phyloP scores from a whole-genome alignment of 2,888 invertebrate species.

The Ornithoptera priamus region DNA sequence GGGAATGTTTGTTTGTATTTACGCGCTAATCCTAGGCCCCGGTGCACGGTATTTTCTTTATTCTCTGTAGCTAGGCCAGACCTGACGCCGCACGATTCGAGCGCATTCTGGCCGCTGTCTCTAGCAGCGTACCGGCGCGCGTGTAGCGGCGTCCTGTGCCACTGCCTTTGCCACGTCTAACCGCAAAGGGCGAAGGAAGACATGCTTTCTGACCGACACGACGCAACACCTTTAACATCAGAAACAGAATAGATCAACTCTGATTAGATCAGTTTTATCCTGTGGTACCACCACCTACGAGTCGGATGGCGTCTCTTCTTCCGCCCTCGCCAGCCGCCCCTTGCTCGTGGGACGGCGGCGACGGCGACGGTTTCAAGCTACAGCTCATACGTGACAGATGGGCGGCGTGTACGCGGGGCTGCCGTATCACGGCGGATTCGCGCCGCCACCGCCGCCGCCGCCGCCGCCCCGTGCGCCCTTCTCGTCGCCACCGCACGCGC shows the following conservation, averaged over 20 bases:
- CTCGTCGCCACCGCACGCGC: slow-evolving; percentile 65
- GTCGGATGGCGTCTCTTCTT: slow-evolving; percentile 11
- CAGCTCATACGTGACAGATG: slow-evolving; percentile 49
- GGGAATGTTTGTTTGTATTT: slow-evolving; percentile 31
- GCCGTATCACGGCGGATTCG: slow-evolving; percentile 63
- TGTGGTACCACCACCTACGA: not conserved
- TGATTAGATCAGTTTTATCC: too few relatives aligned
- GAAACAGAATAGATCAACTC: too few relatives aligned
- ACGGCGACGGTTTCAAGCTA: not conserved
- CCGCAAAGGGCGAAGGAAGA: not conserved
- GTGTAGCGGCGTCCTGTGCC: not conserved
- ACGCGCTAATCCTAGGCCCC: slow-evolving; percentile 30
- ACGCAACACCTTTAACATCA: too few relatives aligned
- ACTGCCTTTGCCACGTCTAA: not conserved
- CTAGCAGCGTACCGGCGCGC: not conserved
- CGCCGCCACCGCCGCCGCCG: slow-evolving; percentile 46
- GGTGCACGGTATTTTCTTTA: slow-evolving; percentile 35
- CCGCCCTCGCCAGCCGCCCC: not conserved
- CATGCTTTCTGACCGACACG: not conserved
- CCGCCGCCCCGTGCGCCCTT: slow-evolving; percentile 60
- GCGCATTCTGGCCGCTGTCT: too few relatives aligned
- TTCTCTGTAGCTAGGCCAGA: not conserved
- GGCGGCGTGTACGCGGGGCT: slow-evolving; percentile 72
- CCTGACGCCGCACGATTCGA: not conserved
- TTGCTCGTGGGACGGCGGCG: too few relatives aligned